Conservation (phyloP, 2,888 invertebrate species). For the Xanthostigma xanthostigma region DNA sequence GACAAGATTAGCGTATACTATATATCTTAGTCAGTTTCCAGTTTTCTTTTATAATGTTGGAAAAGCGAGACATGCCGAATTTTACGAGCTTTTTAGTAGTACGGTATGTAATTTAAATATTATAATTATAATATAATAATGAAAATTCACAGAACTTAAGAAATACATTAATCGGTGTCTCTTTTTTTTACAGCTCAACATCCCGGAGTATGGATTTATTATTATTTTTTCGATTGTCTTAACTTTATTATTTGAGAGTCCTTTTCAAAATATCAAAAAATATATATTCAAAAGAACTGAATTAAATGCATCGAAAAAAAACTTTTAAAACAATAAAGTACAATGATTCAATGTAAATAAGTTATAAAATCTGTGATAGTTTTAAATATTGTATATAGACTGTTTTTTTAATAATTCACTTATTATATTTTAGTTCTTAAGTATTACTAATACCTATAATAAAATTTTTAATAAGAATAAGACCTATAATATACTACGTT, state of each 20-base stretch:
- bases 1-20: conserved; percentile 53
- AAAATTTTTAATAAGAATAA: too few species aligned
- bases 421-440: too few species aligned
- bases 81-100: conserved; percentile 39
- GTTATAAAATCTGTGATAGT: too few species aligned
- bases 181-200: conserved; percentile 35
- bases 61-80: conserved; percentile 36
- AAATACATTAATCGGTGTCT: not conserved
- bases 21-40: conserved; percentile 56
- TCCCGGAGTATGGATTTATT: conserved; percentile 42
- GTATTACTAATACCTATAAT: too few species aligned
- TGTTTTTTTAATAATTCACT: too few species aligned
- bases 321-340: too few species aligned
- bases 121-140: conserved; percentile 4
- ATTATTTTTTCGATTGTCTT: conserved; percentile 36
- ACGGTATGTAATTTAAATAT: conserved; percentile 29
- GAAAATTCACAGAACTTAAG: not conserved
- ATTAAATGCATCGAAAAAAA: not conserved
- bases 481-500: too few species aligned
- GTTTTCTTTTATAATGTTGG: conserved; percentile 57
- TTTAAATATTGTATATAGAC: too few species aligned
- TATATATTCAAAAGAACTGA: conserved; percentile 26
- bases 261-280: conserved; percentile 52
- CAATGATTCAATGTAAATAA: too few species aligned
- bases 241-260: conserved; percentile 48